These are phyloP conservation scores for Chitala chitala DNA, from an alignment of 2,113 vertebrate species.

Conservation along the genomic window DNA sequence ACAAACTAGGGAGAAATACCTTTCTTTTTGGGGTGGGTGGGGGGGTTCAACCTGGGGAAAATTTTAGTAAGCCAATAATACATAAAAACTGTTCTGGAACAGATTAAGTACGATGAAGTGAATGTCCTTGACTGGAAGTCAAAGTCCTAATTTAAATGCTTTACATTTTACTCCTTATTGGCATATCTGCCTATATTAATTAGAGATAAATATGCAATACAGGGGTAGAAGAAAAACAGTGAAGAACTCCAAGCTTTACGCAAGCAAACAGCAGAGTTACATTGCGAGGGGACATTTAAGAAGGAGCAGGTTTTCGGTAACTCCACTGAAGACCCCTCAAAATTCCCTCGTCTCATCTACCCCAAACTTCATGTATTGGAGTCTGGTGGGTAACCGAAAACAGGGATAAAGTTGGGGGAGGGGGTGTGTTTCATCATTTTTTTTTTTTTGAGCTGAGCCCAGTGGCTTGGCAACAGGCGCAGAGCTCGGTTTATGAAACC, in stretches of 20 bases:
- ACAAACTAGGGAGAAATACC: no score
- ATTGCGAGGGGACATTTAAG: not conserved
- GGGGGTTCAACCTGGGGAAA: no score
- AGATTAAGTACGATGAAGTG: no score
- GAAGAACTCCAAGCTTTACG: not conserved
- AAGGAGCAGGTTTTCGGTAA: not conserved
- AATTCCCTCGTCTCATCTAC: constrained; percentile 11
- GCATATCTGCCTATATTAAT: not conserved
- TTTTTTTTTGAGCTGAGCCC: constrained; percentile 5
- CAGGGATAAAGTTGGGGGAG: not conserved
- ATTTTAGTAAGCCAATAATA: no score
- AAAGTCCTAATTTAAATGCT: no score
- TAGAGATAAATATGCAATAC: not conserved
- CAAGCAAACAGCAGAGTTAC: not conserved
- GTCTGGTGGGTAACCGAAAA: not conserved
- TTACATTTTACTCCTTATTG: no score
- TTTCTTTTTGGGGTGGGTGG: no score
- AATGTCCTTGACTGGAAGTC: no score
- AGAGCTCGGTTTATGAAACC: not conserved
- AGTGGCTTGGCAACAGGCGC: not conserved
- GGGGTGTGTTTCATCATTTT: no score
- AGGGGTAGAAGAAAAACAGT: not conserved
- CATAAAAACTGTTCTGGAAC: no score
- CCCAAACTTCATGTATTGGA: not conserved
- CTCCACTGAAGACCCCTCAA: not conserved